Evolutionary conservation across 2,888 invertebrate genomes (phyloP).

Genomic region (Cantharis flavilabris): DNA sequence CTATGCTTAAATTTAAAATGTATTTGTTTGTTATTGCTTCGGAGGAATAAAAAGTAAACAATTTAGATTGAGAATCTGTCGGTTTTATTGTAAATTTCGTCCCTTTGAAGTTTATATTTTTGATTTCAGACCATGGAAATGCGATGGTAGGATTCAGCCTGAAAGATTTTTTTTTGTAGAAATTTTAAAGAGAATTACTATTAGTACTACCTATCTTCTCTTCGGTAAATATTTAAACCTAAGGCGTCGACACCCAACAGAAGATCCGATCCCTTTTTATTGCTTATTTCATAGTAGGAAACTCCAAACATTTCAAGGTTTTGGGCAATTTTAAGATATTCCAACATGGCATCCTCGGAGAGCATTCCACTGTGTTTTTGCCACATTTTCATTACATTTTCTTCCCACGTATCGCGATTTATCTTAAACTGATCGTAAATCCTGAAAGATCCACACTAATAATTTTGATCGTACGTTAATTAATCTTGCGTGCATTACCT

Average conservation of each 20-base stretch:
- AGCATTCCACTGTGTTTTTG: constrained; percentile 89
- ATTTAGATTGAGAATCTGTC: constrained; percentile 97
- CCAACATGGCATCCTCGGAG: constrained; percentile 98
- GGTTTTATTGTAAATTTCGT: constrained; percentile 99
- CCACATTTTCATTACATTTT: constrained; percentile 97
- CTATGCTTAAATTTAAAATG: constrained; percentile 97
- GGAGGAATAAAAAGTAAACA: constrained; percentile 97
- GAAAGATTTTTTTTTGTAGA: constrained; percentile 40
- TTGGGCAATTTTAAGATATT: constrained; percentile 96
- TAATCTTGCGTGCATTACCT: constrained; percentile 56
- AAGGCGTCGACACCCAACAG: constrained; percentile 97
- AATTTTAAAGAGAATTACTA: not conserved
- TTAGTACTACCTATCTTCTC: constrained; percentile 88
- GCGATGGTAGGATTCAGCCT: constrained; percentile 96
- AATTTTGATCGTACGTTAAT: not conserved
- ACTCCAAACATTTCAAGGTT: constrained; percentile 98
- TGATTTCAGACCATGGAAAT: constrained; percentile 99
- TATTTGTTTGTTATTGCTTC: constrained; percentile 96
- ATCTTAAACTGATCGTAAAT: constrained; percentile 97
- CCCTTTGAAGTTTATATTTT: constrained; percentile 98
- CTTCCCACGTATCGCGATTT: constrained; percentile 96
- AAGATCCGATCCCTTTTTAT: constrained; percentile 97
- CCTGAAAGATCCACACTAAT: constrained; percentile 52
- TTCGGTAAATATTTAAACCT: constrained; percentile 97
- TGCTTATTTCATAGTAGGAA: constrained; percentile 97